Evolutionary conservation across 2,888 invertebrate species (phyloP).

Genomic region (Odontocerum albicorne): DNA sequence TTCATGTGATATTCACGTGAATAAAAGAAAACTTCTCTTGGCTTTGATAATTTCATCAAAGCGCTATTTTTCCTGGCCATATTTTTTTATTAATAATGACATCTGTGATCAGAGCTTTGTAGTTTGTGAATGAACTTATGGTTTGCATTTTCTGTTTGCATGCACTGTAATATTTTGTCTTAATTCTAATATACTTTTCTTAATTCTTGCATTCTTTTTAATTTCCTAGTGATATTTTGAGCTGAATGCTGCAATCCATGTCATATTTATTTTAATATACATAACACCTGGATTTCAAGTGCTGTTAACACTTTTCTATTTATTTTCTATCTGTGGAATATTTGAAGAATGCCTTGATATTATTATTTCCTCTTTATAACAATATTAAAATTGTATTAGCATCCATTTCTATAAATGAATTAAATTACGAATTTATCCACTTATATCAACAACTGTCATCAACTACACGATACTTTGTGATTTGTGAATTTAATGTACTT

Average conservation of each 20-base stretch:
- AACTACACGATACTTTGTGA: no score
- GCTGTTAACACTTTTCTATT: no score
- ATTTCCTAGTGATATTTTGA: conserved; percentile 1
- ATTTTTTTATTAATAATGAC: conserved; percentile 33
- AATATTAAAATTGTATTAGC: no score
- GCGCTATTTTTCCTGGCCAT: conserved; percentile 13
- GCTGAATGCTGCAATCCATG: conserved; percentile 26
- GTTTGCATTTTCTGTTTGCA: conserved; percentile 22
- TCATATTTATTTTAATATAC: conserved; percentile 1
- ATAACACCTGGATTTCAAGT: no score
- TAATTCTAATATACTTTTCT: conserved; percentile 8
- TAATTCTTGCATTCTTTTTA: conserved; percentile 4
- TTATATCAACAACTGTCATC: no score
- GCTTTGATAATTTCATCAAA: conserved; percentile 1
- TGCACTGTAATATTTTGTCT: conserved; percentile 23
- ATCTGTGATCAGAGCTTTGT: conserved; percentile 33
- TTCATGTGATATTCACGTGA: not conserved
- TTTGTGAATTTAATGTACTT: no score
- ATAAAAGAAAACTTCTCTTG: not conserved
- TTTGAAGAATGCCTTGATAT: no score
- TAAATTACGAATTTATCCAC: no score
- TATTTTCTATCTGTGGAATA: no score
- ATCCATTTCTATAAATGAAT: no score
- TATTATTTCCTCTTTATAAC: no score
- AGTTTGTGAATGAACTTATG: conserved; percentile 17